These are phyloP conservation scores for Sciurus vulgaris DNA, from an alignment of 2,797 vertebrate species.

Conservation along the genomic window DNA sequence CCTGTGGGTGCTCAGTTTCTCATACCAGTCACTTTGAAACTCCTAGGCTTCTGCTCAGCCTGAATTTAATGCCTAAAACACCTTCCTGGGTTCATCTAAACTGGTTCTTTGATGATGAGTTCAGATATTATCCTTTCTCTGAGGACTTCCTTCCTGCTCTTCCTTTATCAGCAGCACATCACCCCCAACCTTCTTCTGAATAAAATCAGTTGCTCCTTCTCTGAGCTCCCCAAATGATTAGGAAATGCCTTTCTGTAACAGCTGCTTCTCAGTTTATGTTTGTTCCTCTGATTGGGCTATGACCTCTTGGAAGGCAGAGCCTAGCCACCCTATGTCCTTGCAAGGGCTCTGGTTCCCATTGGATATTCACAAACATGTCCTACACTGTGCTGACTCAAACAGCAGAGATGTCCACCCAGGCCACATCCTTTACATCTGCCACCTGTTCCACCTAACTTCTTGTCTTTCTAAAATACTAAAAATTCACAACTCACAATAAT, in stretches of 20 bases:
- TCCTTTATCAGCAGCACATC: neutral
- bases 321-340: neutral
- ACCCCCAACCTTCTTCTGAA: neutral
- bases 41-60: neutral
- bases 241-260: rapidly evolving
- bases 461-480: neutral
- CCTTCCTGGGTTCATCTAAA: neutral
- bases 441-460: too few species aligned
- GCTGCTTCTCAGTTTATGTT: neutral
- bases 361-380: neutral
- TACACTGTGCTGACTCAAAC: neutral
- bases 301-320: neutral
- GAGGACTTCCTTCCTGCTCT: neutral
- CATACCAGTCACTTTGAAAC: rapidly evolving
- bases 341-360: neutral
- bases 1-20: rapidly evolving
- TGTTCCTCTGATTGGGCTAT: neutral
- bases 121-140: neutral
- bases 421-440: neutral
- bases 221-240: neutral
- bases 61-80: neutral
- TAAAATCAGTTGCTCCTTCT: neutral
- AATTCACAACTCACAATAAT: neutral
- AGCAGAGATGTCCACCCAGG: rapidly evolving
- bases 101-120: neutral